Base-by-base conservation (phyloP, 1,140 invertebrate species). In the Heliconius congener region DNA sequence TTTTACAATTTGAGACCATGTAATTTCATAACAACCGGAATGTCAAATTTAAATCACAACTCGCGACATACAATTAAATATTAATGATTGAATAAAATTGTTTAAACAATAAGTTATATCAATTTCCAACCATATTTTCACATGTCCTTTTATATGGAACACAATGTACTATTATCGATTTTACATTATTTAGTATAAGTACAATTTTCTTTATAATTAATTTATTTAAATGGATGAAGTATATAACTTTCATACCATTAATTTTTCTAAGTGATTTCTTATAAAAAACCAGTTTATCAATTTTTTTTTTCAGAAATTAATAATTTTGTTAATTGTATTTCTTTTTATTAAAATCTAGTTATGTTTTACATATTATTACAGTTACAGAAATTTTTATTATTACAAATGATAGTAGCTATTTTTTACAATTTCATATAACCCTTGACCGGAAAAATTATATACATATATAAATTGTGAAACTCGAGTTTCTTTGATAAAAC, bases 11-110 rank as follows among this genome's bases (percentile, higher is more conserved):
- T 83, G 76, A 85, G 80, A 82, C 77, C 77, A 34, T 57, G 79
- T 71, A 79, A 74, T 84, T 83, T 77, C 77, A 66, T 74, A 76
- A 83, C 84, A 81, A 89, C 77, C 82, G 88, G 87, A 90, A 87
- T 90, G 87, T 86, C 76, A 85, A 85, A 86, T 86, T 88, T 81
- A 78, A 85, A 87, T 85, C 79, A 87, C 82, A 82, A 83, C 50
- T 76, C 57, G 23, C 23, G 34, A 71, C 50, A 27, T 71, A 19
- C 1, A 76, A 5, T 73, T 39, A 74, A 71, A 55, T 19, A 81
- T 66, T 66, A 66, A 27, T 30, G 9, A 66, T 27, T 66, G 11
- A 11, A 66, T 66, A 27, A 66, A 27, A 8, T 37, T 37, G 34
- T 37, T 37, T 37, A 37, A 37, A 66, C 30, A 27, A 27, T 66